Conservation (phyloP, 2,797 vertebrate genomes). For the Columba guinea region DNA sequence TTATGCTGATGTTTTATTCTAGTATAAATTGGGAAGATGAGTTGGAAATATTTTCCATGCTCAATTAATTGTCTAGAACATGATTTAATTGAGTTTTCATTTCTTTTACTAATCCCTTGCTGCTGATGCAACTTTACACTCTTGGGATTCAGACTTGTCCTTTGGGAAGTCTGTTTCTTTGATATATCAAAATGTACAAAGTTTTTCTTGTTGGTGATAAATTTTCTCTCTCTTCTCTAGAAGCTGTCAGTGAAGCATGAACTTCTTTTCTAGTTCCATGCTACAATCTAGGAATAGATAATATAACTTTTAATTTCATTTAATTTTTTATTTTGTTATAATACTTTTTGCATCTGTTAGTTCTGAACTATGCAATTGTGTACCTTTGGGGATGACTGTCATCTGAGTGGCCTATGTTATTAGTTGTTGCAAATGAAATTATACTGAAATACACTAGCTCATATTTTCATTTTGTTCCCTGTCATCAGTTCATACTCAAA, state of each 20-base stretch:
- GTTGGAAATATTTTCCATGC: not conserved
- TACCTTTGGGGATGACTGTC: not conserved
- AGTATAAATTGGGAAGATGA: not conserved
- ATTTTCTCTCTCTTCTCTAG: not conserved
- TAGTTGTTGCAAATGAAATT: not conserved
- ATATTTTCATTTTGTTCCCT: not conserved
- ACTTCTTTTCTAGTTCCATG: not conserved
- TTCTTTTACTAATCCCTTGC: not conserved
- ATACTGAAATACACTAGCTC: not conserved
- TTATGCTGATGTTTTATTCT: not conserved
- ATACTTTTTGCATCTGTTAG: not conserved
- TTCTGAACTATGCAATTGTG: not conserved
- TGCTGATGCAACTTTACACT: not conserved
- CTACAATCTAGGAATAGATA: not conserved
- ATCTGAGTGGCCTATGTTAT: not conserved
- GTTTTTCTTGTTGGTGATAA: not conserved
- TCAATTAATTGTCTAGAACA: not conserved
- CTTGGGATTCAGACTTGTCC: not conserved
- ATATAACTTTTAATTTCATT: not conserved
- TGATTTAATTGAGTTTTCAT: not conserved
- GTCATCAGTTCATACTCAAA: not conserved
- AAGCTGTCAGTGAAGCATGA: not conserved
- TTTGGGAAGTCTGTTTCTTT: not conserved
- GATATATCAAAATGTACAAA: not conserved
- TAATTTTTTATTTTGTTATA: not conserved